Conservation (phyloP, 2,888 invertebrate genomes). For the Octodonta nipae region DNA sequence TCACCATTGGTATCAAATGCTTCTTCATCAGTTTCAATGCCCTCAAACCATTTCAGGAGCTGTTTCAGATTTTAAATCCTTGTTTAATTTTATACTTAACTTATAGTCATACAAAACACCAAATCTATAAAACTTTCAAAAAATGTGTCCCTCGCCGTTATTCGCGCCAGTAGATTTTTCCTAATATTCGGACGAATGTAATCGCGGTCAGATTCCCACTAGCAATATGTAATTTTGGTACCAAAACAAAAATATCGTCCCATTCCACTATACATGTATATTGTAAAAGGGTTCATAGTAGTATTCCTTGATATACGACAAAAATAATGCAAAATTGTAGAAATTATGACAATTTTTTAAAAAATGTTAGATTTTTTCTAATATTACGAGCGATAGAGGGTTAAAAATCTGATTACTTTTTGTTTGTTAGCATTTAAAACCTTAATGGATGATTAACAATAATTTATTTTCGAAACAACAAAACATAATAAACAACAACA, state of each 20-base stretch:
- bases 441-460: too few species aligned
- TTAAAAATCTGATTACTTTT: background rate
- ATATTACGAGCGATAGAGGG: background rate
- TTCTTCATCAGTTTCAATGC: background rate
- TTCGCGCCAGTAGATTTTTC: background rate
- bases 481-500: too few species aligned
- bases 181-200: slow-evolving; percentile 1
- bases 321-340: background rate
- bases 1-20: background rate
- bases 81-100: background rate
- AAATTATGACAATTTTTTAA: background rate
- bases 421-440: too few species aligned
- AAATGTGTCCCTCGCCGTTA: background rate
- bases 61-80: background rate
- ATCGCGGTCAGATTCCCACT: background rate
- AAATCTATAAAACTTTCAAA: too few species aligned
- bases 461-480: too few species aligned
- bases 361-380: slow-evolving; percentile 1
- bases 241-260: background rate
- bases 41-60: background rate
- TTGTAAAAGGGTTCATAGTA: background rate
- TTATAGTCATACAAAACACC: too few species aligned
- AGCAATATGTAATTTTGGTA: background rate
- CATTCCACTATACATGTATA: background rate
- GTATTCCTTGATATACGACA: background rate